These are phyloP conservation scores for Caenorhabditis auriculariae DNA, from an alignment of 2,888 invertebrate genomes.

Conservation along the genomic window DNA sequence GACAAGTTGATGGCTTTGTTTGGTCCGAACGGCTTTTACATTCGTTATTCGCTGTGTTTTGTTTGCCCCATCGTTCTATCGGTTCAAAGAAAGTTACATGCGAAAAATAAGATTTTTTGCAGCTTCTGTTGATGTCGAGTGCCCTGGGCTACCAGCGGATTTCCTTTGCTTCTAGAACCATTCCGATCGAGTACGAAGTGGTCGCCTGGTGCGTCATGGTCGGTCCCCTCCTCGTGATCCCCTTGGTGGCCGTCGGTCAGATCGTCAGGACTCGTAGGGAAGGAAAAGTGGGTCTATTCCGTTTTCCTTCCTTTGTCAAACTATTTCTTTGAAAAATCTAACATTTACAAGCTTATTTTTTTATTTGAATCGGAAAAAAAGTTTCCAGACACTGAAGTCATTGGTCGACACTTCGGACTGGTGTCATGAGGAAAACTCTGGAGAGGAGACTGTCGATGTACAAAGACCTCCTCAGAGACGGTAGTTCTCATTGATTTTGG, in stretches of 20 bases:
- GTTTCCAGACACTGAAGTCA: conserved; percentile 18
- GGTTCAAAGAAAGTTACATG: no score
- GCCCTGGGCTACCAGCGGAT: conserved; percentile 28
- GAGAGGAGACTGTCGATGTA: background rate
- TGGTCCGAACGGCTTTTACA: conserved; percentile 57
- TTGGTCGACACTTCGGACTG: conserved; percentile 35
- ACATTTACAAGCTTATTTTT: background rate
- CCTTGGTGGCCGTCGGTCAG: conserved; percentile 38
- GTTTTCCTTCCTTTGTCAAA: background rate
- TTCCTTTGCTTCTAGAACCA: conserved; percentile 23
- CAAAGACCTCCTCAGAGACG: no score
- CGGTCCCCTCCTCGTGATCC: conserved; percentile 53
- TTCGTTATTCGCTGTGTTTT: conserved; percentile 55
- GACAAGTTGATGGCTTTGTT: conserved; percentile 28
- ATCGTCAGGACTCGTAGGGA: conserved; percentile 28
- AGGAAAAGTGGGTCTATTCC: conserved; percentile 21
- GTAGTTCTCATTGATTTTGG: no score
- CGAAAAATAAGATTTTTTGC: no score
- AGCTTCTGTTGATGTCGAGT: conserved; percentile 18
- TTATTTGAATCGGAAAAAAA: background rate
- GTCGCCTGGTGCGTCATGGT: conserved; percentile 58
- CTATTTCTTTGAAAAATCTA: background rate
- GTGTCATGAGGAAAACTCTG: conserved; percentile 12
- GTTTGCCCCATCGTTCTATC: conserved; percentile 51
- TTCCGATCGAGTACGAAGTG: conserved; percentile 48